phyloP scores from a whole-genome alignment of 2,888 invertebrate genomes.

The Drosophila falleni region DNA sequence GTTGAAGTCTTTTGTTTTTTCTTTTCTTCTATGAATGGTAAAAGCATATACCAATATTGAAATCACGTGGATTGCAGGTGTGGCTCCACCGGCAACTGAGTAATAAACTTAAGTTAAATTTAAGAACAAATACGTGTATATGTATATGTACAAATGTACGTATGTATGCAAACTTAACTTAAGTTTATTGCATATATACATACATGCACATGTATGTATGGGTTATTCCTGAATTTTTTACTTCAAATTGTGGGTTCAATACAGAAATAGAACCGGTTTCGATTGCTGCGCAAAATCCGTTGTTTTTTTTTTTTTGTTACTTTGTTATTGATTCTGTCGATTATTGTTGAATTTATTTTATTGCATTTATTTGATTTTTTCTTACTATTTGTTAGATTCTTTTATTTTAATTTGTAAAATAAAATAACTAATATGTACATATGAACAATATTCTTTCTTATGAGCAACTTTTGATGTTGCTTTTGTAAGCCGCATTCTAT shows the following conservation, averaged over 20 bases:
- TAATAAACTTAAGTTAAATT: constrained; percentile 33
- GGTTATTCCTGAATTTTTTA: background rate
- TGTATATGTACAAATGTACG: no score
- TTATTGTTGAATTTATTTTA: background rate
- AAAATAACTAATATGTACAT: background rate
- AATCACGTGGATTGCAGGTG: constrained; percentile 46
- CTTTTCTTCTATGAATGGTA: constrained; percentile 11
- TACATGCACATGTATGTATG: background rate
- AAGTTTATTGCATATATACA: no score
- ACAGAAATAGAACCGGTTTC: constrained; percentile 44
- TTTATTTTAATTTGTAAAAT: constrained; percentile 12
- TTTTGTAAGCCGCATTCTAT: constrained; percentile 4
- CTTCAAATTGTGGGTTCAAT: background rate
- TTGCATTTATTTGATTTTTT: constrained; percentile 3
- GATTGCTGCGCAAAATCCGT: constrained; percentile 49
- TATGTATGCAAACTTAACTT: no score
- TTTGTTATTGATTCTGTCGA: constrained; percentile 19
- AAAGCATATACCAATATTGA: constrained; percentile 40
- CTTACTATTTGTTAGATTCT: constrained; percentile 1
- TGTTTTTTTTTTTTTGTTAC: constrained; percentile 2
- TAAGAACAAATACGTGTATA: background rate
- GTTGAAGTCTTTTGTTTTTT: constrained; percentile 60
- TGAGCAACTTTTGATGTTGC: constrained; percentile 26
- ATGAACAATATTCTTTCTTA: constrained; percentile 19
- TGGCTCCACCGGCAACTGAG: constrained; percentile 42